Base-by-base conservation (phyloP, 2,797 vertebrate genomes). In the Spinibarbus caldwelli region DNA sequence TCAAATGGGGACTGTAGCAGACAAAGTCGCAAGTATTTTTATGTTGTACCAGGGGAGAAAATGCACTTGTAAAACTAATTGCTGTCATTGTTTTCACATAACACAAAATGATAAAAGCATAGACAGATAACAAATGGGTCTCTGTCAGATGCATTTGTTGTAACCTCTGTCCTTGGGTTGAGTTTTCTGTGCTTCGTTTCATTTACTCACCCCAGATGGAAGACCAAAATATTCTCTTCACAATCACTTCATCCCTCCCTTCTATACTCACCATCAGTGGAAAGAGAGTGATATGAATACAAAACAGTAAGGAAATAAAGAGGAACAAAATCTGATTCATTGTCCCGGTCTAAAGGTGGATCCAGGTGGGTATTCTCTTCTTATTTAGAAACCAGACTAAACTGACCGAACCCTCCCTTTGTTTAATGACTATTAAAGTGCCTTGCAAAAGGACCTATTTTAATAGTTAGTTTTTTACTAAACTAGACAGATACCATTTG, bases 251-350 rank as follows among this genome's bases (percentile, higher is more conserved):
- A 52, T 83, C 78, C 43, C 82, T 49, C 11, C 66, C 66, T 68
- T 15, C 47, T 78, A 38, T 68, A 45, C 45, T 62, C 38, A 43
- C 78, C 70, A 79, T 86, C 82, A 80, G 75, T 34, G 52, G 34
- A 66, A 59, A 86, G 80, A 77, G 54, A 49, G 45, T 34, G 62
- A 76, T 29, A 64, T 81, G 85, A 86, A 87, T 89, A 78, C 78
- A 79, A 84, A 86, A 75, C 68, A 75, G 49, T 19, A 57, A 72
- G n/a, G 26, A 52, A 64, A 49, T 45, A 83, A 76, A 70, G 31
- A 23, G 14, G n/a, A 67, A 52, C 34, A 68, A 80, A 87, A 64
- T 75, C 36, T 29, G 23, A 79, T 67, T 43, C 31, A n/a, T 78
- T 57, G 72, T 68, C 41, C 75, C 62, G 45, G 36, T 75, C 38